Percentiles rank a stretch among this genome's conserved stretches.
Conservation (phyloP, 1,140 invertebrate genomes). For the Cyphomyrmex costatus region DNA sequence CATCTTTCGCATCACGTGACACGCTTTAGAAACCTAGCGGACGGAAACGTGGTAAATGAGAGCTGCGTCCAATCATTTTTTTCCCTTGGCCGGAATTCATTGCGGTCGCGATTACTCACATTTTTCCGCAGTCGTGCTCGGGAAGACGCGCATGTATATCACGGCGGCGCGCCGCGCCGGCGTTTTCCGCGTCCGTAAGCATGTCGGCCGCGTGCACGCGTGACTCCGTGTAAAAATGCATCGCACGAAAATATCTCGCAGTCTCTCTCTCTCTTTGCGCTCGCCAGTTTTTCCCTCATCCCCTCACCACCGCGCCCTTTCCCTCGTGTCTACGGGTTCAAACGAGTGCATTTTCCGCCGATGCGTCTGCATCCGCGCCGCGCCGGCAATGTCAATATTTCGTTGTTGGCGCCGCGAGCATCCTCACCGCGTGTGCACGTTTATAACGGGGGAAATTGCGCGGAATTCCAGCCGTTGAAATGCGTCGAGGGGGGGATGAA, state of each 20-base stretch:
- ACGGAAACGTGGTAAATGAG: conserved; percentile 20
- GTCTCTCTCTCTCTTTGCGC: neutral
- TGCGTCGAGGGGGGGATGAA: neutral
- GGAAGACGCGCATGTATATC: conserved; percentile 52
- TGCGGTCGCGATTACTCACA: conserved; percentile 31
- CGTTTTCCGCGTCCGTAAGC: conserved; percentile 65
- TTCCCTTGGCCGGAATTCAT: conserved; percentile 8
- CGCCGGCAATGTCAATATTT: conserved; percentile 69
- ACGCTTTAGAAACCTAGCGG: neutral
- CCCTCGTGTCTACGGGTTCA: conserved; percentile 31
- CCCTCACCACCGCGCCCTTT: neutral
- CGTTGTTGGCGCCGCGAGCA: conserved; percentile 59
- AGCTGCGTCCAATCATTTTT: conserved; percentile 31
- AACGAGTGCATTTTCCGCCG: conserved; percentile 67
- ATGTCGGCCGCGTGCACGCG: conserved; percentile 35
- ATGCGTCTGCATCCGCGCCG: neutral
- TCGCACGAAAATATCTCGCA: conserved; percentile 62
- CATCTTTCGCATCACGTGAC: neutral
- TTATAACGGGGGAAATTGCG: conserved; percentile 73
- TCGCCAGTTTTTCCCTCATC: neutral
- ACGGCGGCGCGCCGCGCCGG: neutral
- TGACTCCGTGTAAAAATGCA: conserved; percentile 67
- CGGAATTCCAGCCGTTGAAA: conserved; percentile 67
- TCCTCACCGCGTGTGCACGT: conserved; percentile 9
- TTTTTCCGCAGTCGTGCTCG: conserved; percentile 25